These are phyloP conservation scores for Takifugu flavidus DNA, from an alignment of 2,113 vertebrate genomes.

Conservation along the genomic window DNA sequence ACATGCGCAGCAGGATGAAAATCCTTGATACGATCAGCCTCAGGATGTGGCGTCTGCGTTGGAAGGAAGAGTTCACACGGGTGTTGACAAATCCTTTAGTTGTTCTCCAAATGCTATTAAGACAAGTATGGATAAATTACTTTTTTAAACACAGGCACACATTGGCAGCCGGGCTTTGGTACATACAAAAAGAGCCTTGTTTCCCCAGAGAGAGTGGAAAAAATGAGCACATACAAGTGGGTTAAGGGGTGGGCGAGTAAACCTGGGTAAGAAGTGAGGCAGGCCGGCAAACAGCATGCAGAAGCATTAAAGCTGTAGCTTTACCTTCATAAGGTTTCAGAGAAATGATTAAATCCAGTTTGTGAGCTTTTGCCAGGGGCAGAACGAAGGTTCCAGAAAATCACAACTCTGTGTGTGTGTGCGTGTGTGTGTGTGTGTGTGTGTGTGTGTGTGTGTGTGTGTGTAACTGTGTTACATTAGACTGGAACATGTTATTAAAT, in stretches of 20 bases:
- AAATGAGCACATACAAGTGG: slow-evolving; percentile 58
- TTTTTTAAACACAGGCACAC: slow-evolving; percentile 1
- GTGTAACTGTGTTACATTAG: not conserved
- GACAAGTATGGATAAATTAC: too few relatives aligned
- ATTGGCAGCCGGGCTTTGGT: slow-evolving; percentile 3
- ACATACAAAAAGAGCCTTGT: slow-evolving; percentile 46
- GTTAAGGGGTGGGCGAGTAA: slow-evolving; percentile 48
- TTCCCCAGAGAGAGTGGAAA: slow-evolving; percentile 68
- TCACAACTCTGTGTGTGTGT: not conserved
- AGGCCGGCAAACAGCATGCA: slow-evolving; percentile 13
- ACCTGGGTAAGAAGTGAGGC: slow-evolving; percentile 26
- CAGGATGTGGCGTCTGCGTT: not conserved
- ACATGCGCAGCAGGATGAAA: not conserved
- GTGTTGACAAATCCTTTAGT: too few relatives aligned
- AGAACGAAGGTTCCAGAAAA: slow-evolving; percentile 1
- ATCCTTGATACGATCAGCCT: not conserved
- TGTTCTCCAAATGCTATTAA: too few relatives aligned
- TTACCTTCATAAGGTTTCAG: not conserved
- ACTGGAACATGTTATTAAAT: not conserved
- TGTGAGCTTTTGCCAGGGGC: slow-evolving; percentile 11
- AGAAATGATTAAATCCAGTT: not conserved
- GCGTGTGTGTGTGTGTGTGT: too few relatives aligned
- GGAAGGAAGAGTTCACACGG: not conserved
- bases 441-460: too few relatives aligned
- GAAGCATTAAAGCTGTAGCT: slow-evolving; percentile 21